Evolutionary conservation across 2,888 invertebrate genomes (phyloP), one percentile per base, ranked within the genome.

Genomic region (Chirona hameri): DNA sequence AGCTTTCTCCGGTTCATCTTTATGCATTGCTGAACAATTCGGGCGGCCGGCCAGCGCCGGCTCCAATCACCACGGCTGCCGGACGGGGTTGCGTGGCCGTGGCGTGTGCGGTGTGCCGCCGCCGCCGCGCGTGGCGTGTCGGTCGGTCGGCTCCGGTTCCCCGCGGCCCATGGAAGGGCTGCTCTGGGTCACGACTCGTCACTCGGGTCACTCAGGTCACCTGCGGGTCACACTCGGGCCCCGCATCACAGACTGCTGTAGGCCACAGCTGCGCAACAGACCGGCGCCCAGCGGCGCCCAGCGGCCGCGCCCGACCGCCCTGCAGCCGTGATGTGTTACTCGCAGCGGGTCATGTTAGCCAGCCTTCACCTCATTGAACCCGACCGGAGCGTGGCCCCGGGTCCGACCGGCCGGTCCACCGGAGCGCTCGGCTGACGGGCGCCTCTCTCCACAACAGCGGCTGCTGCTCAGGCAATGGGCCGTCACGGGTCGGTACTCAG

Each of bases 11-110:
- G 72, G 18, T 4, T 31, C 31, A 31, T 72, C 72, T 72, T 29
- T 31, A 29, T 72, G 72, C 31, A 72, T 72, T 31, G 27, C 31
- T 72, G 72, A 72, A 72, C 72, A 72, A 31, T 18, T 69, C 69
- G 69, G 12, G 18, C 65, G 65, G n/a, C 65, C n/a, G 65, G n/a
- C 24, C n/a, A n/a, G 27, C n/a, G n/a, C 10, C 72, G 15, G 72
- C 72, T 72, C 27, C 31, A 27, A 29, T 69, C 65, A 65, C 24
- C 24, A 24, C 60, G 18, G 24, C 7, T 18, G 60, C 60, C 24
- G 52, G 15, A 12, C 52, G 52, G 52, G 39, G 39, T 39, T 52
- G 52, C 52, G 52, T 52, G 52, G 12, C 52, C 12, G 52, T 52
- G 52, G 7, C 18, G 52, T 1, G 52, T 12, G 52, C 52, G 52